Evolutionary conservation across 2,888 invertebrate genomes (phyloP), one percentile per base, ranked within the genome.

Genomic region (Acanthococcus lagerstroemiae): DNA sequence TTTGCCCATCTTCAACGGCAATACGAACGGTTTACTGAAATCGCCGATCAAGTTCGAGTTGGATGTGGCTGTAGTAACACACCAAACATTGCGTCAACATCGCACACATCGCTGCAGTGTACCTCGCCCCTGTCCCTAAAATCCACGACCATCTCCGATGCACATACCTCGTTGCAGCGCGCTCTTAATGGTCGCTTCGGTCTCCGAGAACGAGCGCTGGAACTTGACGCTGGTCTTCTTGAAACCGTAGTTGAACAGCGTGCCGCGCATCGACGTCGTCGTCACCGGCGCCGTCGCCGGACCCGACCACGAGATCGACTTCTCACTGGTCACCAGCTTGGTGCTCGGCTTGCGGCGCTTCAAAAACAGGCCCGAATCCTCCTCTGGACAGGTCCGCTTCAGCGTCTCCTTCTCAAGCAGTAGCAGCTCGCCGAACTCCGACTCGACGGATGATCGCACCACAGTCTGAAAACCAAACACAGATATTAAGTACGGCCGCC

Each of bases 1-100:
- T 65, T 83, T 81, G 0, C 89, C 87, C 3, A 78, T 75, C 0
- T 82, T 82, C n/a, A 90, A 76, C 0, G 93, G 93, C 54, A 93
- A 76, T 1, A 82, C 81, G 72, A 86, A 90, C 0, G 86, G 81
- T 68, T 82, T 83, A 45, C 84, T 85, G 76, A 89, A 90, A 76
- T 94, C 93, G 0, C 92, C 93, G 65, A 91, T 91, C 5, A 93
- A 57, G 54, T 66, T 67, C 61, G 60, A 46, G 57, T 66, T 46
- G 17, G 55, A 60, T 9, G 46, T 44, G 56, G 58, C 50, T 66
- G 45, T 9, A n/a, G 9, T n/a, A n/a, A n/a, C n/a, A n/a, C n/a
- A n/a, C n/a, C n/a, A 55, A 21, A 58, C 17, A 26, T 15, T 52
- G 25, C 24, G 27, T 17, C 65, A 19, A 54, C 24, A n/a, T n/a